Base-by-base conservation (phyloP, 1,140 invertebrate genomes). In the Metaphire vulgaris region DNA sequence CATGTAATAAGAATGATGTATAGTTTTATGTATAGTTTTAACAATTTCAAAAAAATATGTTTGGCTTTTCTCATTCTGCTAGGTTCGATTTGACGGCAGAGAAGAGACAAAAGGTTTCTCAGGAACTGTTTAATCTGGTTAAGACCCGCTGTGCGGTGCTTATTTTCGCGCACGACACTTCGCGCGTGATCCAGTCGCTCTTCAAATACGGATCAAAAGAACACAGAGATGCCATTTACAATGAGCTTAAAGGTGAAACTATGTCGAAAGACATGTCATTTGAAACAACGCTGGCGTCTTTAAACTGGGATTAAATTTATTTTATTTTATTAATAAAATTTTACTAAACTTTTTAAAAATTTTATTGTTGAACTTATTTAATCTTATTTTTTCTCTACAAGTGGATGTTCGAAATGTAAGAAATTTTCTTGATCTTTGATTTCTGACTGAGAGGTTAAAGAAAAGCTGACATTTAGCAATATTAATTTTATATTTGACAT, bases 131-230 rank as follows among this genome's bases (percentile, higher is more conserved):
- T 81, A 82, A 87, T 32, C 82, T 94, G 64, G 84, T 96, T 0
- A 90, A 91, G 83, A 90, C 89, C 0, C 89, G 91, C 72, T 91
- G 83, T 87, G 89, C 81, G 33, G 80, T 88, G 83, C 81, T 96
- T 78, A 90, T 93, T 1, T 89, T 91, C 79, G 90, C 92, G 0
- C 95, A 97, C 86, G 95, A 97, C 81, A 91, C 93, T 34, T 92
- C 92, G 0, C 87, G 95, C 82, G 91, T 97, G 0, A 89, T 97
- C 72, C 94, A 98, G 84, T 94, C 92, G 83, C 86, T 97, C 69
- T 85, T 97, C 0, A 93, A 93, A 82, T 89, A 91, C 83, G 90
- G 91, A 1, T 85, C 89, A 0, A 85, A 88, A 21, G 87, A 91
- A 28, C 89, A 95, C 34, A 89, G 90, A n/a, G 86, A 89, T 69